Evolutionary conservation across 2,888 invertebrate genomes (phyloP).

Genomic region (Sminthurides aquaticus): DNA sequence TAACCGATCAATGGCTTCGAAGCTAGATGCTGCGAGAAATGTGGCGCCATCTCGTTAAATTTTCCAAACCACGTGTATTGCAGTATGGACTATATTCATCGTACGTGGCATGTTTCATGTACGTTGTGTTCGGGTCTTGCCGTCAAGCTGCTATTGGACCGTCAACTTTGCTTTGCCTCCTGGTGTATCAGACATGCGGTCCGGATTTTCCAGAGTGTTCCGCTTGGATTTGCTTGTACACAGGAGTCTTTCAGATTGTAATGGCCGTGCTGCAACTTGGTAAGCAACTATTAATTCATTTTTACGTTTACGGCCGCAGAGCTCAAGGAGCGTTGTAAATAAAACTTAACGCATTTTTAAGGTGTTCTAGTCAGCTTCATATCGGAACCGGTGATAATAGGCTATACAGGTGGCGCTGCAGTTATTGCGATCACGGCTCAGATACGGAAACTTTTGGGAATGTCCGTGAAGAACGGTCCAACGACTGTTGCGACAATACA

Average conservation of each 20-base stretch:
- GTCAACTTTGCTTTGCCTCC: conserved; percentile 10
- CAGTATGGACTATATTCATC: conserved; percentile 33
- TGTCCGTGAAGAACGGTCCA: background rate
- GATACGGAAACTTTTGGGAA: conserved; percentile 63
- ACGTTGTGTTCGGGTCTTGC: conserved; percentile 50
- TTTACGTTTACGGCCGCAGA: too few relatives aligned
- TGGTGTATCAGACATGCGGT: conserved; percentile 36
- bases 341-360: too few relatives aligned
- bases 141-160: conserved; percentile 50
- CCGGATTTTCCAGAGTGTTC: conserved; percentile 30
- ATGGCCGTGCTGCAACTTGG: conserved; percentile 36
- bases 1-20: too few relatives aligned
- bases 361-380: conserved; percentile 78
- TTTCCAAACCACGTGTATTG: too few relatives aligned
- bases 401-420: conserved; percentile 80
- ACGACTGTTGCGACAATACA: background rate
- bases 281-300: conserved; percentile 11
- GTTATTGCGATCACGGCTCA: conserved; percentile 74
- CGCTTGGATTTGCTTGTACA: conserved; percentile 32
- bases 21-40: too few relatives aligned
- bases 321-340: too few relatives aligned
- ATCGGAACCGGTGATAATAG: conserved; percentile 72
- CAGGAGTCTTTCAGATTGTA: conserved; percentile 32
- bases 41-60: too few relatives aligned
- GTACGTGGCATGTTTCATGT: conserved; percentile 50